Conservation (phyloP, 2,797 vertebrate species). For the Onychomys arenicola region DNA sequence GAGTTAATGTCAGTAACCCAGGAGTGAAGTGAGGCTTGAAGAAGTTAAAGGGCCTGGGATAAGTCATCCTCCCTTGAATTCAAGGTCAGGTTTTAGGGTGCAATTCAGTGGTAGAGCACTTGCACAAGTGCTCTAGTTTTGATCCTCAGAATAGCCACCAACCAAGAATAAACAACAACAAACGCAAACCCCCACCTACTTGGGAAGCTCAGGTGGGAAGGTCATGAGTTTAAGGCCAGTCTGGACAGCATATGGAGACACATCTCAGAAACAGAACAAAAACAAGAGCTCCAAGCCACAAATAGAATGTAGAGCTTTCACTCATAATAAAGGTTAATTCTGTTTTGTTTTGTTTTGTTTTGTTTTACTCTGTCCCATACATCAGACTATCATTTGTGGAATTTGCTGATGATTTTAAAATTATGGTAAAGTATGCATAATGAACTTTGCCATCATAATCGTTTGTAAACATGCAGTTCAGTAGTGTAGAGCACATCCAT, state of each 20-base stretch:
- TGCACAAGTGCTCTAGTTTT: background rate
- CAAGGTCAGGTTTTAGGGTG: background rate
- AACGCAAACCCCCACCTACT: background rate
- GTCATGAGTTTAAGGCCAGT: background rate
- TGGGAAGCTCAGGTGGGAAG: background rate
- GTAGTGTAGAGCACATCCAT: background rate
- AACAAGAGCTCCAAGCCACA: background rate
- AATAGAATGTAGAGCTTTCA: background rate
- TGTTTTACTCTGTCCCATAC: background rate
- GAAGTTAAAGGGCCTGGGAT: background rate
- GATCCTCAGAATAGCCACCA: background rate
- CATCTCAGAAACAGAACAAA: background rate
- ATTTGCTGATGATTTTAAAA: background rate
- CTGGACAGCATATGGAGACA: background rate
- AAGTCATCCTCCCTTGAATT: background rate
- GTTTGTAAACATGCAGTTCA: background rate
- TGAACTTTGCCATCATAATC: background rate
- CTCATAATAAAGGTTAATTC: background rate
- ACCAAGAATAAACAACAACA: background rate
- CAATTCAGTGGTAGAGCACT: background rate
- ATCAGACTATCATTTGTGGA: background rate
- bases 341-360: background rate
- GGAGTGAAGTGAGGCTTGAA: background rate
- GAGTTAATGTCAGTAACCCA: background rate
- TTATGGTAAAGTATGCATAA: background rate